phyloP scores from a whole-genome alignment of 23 tunicate species.

The Trididemnum clinides region DNA sequence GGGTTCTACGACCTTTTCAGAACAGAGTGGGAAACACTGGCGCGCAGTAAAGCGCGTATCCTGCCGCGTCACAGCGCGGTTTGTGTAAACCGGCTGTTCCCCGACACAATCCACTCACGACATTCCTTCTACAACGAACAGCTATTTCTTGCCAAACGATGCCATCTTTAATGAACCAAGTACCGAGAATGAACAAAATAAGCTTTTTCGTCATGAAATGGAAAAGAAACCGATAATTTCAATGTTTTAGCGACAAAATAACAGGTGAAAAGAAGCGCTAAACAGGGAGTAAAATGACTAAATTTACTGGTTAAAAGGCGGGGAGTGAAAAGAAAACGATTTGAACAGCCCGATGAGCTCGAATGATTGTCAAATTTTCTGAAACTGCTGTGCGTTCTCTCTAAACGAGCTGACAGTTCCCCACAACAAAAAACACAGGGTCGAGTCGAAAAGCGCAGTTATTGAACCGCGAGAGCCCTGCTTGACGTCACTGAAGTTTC shows the following conservation, averaged over 20 bases:
- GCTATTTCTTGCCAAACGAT: constrained; percentile 22
- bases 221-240: neutral
- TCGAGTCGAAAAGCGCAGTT: neutral
- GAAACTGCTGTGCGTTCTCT: constrained; percentile 9
- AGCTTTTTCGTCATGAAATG: neutral
- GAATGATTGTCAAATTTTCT: constrained; percentile 19
- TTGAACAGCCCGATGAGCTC: constrained; percentile 66
- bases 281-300: constrained; percentile 55
- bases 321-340: constrained; percentile 42
- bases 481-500: too few relatives aligned
- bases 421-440: constrained; percentile 41
- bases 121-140: constrained; percentile 68
- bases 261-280: neutral
- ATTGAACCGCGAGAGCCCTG: constrained; percentile 28
- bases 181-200: neutral
- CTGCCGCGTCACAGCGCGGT: constrained; percentile 62
- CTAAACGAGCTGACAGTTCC: constrained; percentile 54
- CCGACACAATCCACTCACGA: constrained; percentile 44
- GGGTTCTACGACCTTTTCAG: constrained; percentile 82
- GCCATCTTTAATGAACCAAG: neutral
- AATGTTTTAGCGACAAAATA: neutral
- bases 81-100: constrained; percentile 77
- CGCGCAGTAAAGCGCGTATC: constrained; percentile 53
- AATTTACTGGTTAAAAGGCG: constrained; percentile 23
- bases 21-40: constrained; percentile 70